Evolutionary conservation across 2,888 invertebrate species (phyloP), one percentile per base, ranked within the genome.

Genomic region (Tetropium fuscum): DNA sequence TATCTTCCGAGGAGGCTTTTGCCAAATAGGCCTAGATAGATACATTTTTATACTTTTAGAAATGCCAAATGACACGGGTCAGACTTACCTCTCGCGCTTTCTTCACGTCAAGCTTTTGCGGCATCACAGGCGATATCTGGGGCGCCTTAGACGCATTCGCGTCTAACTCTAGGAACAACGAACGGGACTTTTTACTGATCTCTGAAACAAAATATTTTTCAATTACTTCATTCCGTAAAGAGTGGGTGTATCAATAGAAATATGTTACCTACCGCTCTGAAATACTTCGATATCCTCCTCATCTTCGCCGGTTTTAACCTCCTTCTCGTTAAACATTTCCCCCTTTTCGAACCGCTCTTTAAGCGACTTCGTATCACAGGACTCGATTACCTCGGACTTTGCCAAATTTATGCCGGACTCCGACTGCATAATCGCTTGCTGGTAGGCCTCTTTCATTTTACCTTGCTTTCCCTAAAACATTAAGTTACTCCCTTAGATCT

Each of bases 381-480:
- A 87, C 32, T 88, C 87, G n/a, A 85, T 82, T 57, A 83, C 78
- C 57, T 84, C 83, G 10, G 84, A 78, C 1, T 80, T 76, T 11
- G 78, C 77, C 63, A 85, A 82, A 59, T 86, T 76, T 25, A 88
- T 85, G 19, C 77, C 74, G 0, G 78, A 76, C 78, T 92, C 93
- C 59, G 91, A 92, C 72, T 92, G 93, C 70, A 89, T 88, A 0
- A 95, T 92, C 0, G 95, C 95, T 75, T 94, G 94, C 76, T 95
- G 95, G 78, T 95, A 95, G 86, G 93, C 89, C 76, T 95, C 95
- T 78, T 95, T 95, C 82, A 95, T 92, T 76, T 93, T 93, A 25
- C 79, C 93, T 83, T 94, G 94, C 78, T 94, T 94, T 7, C 94
- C 94, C 90, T 91, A 83, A 45, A 53, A n/a, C 48, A 34, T 25